Percentiles rank a stretch among this genome's conserved stretches.
These are phyloP conservation scores for Malacoctenus gilli DNA, from an alignment of 2,797 vertebrate genomes.

Conservation along the genomic window DNA sequence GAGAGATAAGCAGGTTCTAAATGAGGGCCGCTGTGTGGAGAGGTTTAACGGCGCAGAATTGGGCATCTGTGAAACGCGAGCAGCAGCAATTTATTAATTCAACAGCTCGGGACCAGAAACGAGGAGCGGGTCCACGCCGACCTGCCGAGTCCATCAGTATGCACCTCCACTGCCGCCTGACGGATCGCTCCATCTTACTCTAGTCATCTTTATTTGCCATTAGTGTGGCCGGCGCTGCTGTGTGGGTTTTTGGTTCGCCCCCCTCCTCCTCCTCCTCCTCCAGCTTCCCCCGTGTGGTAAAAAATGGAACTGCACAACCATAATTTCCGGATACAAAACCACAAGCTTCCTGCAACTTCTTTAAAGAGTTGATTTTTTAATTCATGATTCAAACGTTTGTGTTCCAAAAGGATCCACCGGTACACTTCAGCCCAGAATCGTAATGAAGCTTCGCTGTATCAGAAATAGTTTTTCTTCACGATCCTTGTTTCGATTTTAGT, in stretches of 20 bases:
- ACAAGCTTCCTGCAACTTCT: neutral
- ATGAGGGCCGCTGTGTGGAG: slow-evolving; percentile 23
- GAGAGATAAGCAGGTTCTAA: slow-evolving; percentile 17
- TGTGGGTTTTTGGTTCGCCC: neutral
- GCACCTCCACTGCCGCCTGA: neutral
- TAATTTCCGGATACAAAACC: neutral
- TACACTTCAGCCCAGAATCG: no score
- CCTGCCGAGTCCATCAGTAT: slow-evolving; percentile 7
- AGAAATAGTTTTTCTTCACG: no score
- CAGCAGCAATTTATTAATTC: slow-evolving; percentile 36
- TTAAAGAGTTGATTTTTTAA: neutral
- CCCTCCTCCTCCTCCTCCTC: neutral
- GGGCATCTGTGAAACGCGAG: slow-evolving; percentile 32
- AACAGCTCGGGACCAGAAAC: slow-evolving; percentile 22
- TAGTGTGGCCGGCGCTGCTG: neutral
- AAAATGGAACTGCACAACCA: neutral
- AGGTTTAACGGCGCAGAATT: slow-evolving; percentile 16
- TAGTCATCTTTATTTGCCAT: slow-evolving; percentile 3
- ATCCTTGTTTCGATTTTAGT: no score
- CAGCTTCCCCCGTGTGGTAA: neutral
- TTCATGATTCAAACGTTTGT: neutral
- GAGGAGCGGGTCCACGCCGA: slow-evolving; percentile 10
- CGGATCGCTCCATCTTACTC: neutral
- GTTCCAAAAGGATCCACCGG: neutral
- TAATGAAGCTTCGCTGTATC: no score